These are phyloP conservation scores for Bostrychus sinensis DNA, from an alignment of 2,113 vertebrate genomes.

Conservation along the genomic window DNA sequence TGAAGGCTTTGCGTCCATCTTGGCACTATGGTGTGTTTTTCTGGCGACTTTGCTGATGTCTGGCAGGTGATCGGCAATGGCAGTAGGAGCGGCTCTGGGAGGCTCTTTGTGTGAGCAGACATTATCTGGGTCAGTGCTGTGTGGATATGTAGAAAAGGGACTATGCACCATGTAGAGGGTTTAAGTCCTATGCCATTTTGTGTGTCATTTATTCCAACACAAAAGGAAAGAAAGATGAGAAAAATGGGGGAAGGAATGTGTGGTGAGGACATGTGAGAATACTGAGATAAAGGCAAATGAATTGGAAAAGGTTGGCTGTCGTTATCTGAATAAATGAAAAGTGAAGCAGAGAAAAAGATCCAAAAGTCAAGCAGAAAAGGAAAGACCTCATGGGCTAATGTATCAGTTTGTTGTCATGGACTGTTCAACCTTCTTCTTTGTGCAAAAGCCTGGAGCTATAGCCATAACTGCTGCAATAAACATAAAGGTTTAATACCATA, in stretches of 20 bases:
- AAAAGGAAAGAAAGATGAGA: slow-evolving; percentile 36
- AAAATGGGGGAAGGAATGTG: slow-evolving; percentile 33
- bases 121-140: slow-evolving; percentile 71
- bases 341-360: slow-evolving; percentile 18
- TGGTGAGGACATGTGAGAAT: slow-evolving; percentile 33
- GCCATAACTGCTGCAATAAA: neutral
- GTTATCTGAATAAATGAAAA: slow-evolving; percentile 46
- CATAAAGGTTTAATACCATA: neutral
- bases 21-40: slow-evolving; percentile 28
- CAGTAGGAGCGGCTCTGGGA: slow-evolving; percentile 29
- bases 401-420: slow-evolving; percentile 21
- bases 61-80: slow-evolving; percentile 28
- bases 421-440: no score
- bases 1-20: slow-evolving; percentile 17
- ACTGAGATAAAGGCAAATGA: slow-evolving; percentile 50
- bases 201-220: slow-evolving; percentile 62
- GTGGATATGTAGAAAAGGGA: slow-evolving; percentile 49
- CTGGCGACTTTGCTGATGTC: slow-evolving; percentile 29
- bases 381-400: slow-evolving; percentile 23
- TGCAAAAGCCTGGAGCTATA: neutral
- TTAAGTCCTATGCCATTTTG: slow-evolving; percentile 65
- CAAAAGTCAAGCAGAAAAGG: slow-evolving; percentile 19
- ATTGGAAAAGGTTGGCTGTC: slow-evolving; percentile 34
- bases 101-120: slow-evolving; percentile 46
- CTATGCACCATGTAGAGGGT: slow-evolving; percentile 48